Evolutionary conservation across 2,113 vertebrate genomes (phyloP).

Genomic region (Parus major): DNA sequence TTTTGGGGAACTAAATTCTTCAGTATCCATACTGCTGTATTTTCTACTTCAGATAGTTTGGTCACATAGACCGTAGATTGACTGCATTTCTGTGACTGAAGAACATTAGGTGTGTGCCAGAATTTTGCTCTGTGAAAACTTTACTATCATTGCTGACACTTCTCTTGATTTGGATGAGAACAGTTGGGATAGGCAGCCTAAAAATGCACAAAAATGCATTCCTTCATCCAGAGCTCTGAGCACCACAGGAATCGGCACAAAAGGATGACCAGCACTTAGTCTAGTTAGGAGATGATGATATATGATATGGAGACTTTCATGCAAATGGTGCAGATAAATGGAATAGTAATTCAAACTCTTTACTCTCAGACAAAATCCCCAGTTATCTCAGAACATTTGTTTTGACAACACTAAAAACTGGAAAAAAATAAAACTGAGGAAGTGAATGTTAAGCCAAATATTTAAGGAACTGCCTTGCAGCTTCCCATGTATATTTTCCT

Average conservation of each 20-base stretch:
- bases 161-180: not conserved
- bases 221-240: not conserved
- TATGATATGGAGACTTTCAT: not conserved
- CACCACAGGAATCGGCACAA: rapidly evolving
- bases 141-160: not conserved
- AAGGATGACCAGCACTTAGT: not conserved
- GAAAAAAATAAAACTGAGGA: not conserved
- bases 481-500: not conserved
- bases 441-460: not conserved
- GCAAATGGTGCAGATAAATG: not conserved
- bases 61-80: not conserved
- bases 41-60: not conserved
- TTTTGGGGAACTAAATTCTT: not conserved
- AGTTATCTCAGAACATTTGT: not conserved
- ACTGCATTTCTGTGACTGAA: not conserved
- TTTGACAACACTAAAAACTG: not conserved
- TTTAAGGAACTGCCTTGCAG: not conserved
- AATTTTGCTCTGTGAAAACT: not conserved
- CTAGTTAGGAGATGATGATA: not conserved
- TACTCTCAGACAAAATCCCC: not conserved
- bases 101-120: not conserved
- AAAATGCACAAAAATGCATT: not conserved
- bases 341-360: not conserved
- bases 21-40: not conserved
- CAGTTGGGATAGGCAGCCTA: not conserved